phyloP scores from a whole-genome alignment of 1,140 invertebrate species.

The Leptinotarsa undecemlineata region DNA sequence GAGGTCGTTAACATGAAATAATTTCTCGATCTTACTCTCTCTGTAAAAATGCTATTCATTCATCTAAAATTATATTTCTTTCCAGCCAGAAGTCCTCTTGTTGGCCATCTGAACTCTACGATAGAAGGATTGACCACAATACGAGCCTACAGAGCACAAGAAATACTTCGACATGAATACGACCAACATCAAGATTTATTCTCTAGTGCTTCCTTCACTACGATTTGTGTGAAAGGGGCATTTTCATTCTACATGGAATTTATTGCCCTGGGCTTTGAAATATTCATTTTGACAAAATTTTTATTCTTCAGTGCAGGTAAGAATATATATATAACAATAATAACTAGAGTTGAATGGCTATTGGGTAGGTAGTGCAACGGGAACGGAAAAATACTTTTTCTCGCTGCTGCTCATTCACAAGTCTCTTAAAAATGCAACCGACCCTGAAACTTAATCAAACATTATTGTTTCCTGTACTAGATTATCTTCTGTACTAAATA shows the following conservation, averaged over 20 bases:
- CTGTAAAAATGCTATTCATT: no score
- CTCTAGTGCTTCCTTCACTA: slow-evolving; percentile 69
- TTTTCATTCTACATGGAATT: slow-evolving; percentile 81
- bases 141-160: slow-evolving; percentile 78
- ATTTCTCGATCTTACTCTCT: no score
- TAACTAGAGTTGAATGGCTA: no score
- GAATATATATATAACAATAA: not conserved
- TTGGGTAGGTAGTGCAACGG: no score
- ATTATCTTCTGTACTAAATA: no score
- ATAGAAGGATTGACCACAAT: slow-evolving; percentile 82
- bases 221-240: slow-evolving; percentile 64
- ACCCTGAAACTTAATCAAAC: no score
- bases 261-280: slow-evolving; percentile 74
- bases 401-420: no score
- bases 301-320: slow-evolving; percentile 51
- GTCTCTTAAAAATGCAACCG: no score
- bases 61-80: not conserved
- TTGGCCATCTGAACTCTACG: slow-evolving; percentile 69
- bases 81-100: slow-evolving; percentile 64
- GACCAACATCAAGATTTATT: slow-evolving; percentile 78
- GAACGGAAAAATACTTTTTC: no score
- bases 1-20: no score
- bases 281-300: slow-evolving; percentile 63
- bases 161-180: slow-evolving; percentile 78
- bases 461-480: no score